Evolutionary conservation across 2,888 invertebrate genomes (phyloP).

Genomic region (Lycaena phlaeas): DNA sequence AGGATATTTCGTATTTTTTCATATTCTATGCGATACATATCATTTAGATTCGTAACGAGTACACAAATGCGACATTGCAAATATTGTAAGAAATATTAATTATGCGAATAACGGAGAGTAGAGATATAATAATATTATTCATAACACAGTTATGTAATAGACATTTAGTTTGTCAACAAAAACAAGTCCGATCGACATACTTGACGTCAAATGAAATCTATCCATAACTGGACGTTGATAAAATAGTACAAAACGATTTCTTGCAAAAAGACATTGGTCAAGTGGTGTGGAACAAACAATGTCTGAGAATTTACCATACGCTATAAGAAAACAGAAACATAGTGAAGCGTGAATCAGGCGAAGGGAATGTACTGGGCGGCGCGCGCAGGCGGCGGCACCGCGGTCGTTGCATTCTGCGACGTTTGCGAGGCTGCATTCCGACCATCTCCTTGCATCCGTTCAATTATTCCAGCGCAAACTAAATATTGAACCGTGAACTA

Average conservation of each 20-base stretch:
- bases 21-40: neutral
- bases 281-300: conserved; percentile 6
- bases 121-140: too few species aligned
- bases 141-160: too few species aligned
- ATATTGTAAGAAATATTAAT: too few species aligned
- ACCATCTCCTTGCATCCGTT: conserved; percentile 7
- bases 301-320: conserved; percentile 8
- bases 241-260: too few species aligned
- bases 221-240: too few species aligned
- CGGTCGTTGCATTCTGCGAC: conserved; percentile 35
- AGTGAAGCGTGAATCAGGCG: conserved; percentile 31
- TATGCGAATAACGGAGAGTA: too few species aligned
- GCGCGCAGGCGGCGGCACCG: conserved; percentile 35
- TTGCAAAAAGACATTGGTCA: neutral
- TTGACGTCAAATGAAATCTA: too few species aligned
- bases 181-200: too few species aligned
- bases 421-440: conserved; percentile 46
- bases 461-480: conserved; percentile 5
- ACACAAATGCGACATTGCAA: too few species aligned
- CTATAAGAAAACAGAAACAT: conserved; percentile 8
- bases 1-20: conserved; percentile 6
- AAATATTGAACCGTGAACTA: neutral
- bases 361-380: conserved; percentile 27
- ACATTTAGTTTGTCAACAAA: too few species aligned
- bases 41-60: too few species aligned